phyloP scores from a whole-genome alignment of 1,140 invertebrate species.

The Drosophila novamexicana region DNA sequence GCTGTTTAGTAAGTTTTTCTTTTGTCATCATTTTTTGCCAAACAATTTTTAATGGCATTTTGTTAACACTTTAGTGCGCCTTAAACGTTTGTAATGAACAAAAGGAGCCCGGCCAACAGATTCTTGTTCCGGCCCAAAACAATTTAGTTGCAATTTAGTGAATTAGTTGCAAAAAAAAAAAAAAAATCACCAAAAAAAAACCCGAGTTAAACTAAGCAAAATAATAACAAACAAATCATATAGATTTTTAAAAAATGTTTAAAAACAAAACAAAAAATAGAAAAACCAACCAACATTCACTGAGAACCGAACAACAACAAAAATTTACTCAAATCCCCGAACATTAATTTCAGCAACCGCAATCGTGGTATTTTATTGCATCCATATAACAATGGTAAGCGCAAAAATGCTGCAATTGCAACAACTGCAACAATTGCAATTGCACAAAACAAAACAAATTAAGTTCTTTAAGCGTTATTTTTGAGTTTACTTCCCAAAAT shows the following conservation, averaged over 20 bases:
- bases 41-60: slow-evolving; percentile 61
- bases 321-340: slow-evolving; percentile 76
- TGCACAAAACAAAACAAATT: slow-evolving; percentile 49
- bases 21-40: slow-evolving; percentile 44
- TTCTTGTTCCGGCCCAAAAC: slow-evolving; percentile 34
- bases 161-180: slow-evolving; percentile 56
- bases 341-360: slow-evolving; percentile 84
- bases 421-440: slow-evolving; percentile 57
- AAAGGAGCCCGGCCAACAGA: slow-evolving; percentile 68
- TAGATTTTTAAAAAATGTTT: slow-evolving; percentile 26
- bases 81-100: slow-evolving; percentile 81
- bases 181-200: slow-evolving; percentile 36
- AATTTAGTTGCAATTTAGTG: slow-evolving; percentile 61
- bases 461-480: slow-evolving; percentile 40
- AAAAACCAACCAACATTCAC: slow-evolving; percentile 39
- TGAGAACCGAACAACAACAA: slow-evolving; percentile 45
- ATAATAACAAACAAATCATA: slow-evolving; percentile 29
- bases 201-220: slow-evolving; percentile 8
- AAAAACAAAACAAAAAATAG: slow-evolving; percentile 25
- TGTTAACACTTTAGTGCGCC: slow-evolving; percentile 66
- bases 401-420: slow-evolving; percentile 79
- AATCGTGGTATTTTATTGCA: slow-evolving; percentile 86
- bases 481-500: slow-evolving; percentile 19
- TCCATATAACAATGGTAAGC: slow-evolving; percentile 86
- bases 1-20: slow-evolving; percentile 72